Evolutionary conservation across 2,113 vertebrate genomes (phyloP), one percentile per base, ranked within the genome.

Genomic region (Actenoides lindsayi): DNA sequence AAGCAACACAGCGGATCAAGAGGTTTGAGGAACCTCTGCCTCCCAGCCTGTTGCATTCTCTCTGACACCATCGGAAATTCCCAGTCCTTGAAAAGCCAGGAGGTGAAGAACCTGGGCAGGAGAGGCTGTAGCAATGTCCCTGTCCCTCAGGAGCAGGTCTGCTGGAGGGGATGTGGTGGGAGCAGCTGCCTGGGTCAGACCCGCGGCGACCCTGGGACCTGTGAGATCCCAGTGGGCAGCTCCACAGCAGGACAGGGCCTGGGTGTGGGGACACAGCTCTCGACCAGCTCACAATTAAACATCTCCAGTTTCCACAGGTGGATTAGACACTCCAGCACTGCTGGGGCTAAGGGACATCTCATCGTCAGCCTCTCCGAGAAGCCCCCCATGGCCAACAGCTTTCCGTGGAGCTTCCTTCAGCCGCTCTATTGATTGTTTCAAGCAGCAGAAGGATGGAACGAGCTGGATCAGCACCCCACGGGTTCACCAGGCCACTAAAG

Each of bases 341-440:
- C 30, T 30, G 20, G 6, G 17, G 6, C 54, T 80, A 21, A 41
- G 0, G 15, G 62, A 69, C 0, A 1, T 12, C 24, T 41, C 50
- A 35, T 25, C 31, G 27, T 56, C 67, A 70, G 73, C 56, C 35
- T 18, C 54, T 33, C 24, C 5, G 14, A 67, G 59, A 50, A 48
- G 44, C 5, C 3, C 30, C 10, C 46, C 63, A 3, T 3, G 9
- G 30, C 37, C 69, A 46, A 11, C 4, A 30, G 67, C 67, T 67
- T 48, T 48, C 57, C 63, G 31, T 0, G 9, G 51, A 67, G 76
- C 23, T 9, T 57, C 77, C n/a, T 7, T 27, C 24, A 73, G 85
- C 50, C 44, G 73, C 35, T 87, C 63, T 37, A 1, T 0, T 17
- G 28, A 27, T 18, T 10, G 18, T 89, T 80, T 30, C 41, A 25